A percentile compares a stretch with the other conserved stretches of the same genome.
Evolutionary conservation across 1,140 invertebrate species (phyloP).

Genomic region (Saxidomus purpurata): DNA sequence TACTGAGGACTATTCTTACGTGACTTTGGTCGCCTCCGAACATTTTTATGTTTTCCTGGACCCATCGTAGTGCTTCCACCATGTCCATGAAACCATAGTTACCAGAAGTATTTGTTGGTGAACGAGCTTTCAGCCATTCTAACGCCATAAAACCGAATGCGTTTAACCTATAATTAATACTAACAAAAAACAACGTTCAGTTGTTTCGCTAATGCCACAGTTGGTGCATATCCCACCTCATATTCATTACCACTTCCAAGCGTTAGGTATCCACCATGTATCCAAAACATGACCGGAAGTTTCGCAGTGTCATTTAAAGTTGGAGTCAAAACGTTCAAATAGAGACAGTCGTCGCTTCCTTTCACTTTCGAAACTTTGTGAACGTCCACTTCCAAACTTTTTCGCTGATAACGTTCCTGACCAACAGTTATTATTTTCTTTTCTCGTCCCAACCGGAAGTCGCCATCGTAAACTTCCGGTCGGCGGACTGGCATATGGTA

Average conservation of each 20-base stretch:
- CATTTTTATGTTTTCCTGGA: constrained; percentile 67
- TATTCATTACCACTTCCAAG: constrained; percentile 64
- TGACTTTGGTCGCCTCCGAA: constrained; percentile 70
- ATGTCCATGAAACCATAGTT: constrained; percentile 75
- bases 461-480: constrained; percentile 90
- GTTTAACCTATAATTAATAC: constrained; percentile 94
- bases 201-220: constrained; percentile 86
- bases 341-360: constrained; percentile 82
- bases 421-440: constrained; percentile 71
- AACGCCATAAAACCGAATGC: constrained; percentile 91
- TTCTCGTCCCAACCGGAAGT: constrained; percentile 84
- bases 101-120: constrained; percentile 88
- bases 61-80: constrained; percentile 65
- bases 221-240: constrained; percentile 45
- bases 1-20: constrained; percentile 23
- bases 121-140: constrained; percentile 91
- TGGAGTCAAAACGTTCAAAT: constrained; percentile 81
- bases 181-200: constrained; percentile 96
- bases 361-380: neutral
- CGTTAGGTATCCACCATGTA: constrained; percentile 97
- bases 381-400: neutral
- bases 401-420: constrained; percentile 47
- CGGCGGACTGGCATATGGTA: constrained; percentile 95
- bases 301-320: constrained; percentile 63
- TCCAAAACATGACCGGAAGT: constrained; percentile 91